Evolutionary conservation across 2,888 invertebrate species (phyloP), one percentile per base, ranked within the genome.

Genomic region (Oasisia sp.): DNA sequence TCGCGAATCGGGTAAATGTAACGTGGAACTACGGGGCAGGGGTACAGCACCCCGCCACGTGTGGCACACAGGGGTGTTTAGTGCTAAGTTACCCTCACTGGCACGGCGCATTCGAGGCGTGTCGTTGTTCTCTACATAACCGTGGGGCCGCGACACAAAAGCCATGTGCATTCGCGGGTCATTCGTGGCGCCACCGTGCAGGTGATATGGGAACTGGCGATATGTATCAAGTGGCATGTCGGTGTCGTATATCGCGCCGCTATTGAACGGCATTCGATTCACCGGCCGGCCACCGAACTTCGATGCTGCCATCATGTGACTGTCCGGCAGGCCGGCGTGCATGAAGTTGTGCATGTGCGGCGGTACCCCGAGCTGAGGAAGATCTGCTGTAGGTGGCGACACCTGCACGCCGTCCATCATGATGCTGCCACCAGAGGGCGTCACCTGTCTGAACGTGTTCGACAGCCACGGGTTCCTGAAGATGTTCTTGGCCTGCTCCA

Each of bases 221-320:
- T 74, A 74, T 27, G 74, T 74, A n/a, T 74, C 74, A 74, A 74
- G 74, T n/a, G 74, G 74, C 74, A 74, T 74, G 74, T 27, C 74
- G 74, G 74, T 7, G n/a, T 74, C 74, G 74, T 74, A 74, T n/a
- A 74, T 27, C 74, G 74, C 27, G n/a, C 74, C 74, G 27, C 7
- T 74, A n/a, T 74, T 74, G 74, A 74, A 74, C 5, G 74, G 74
- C 74, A 74, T 19, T 27, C 74, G 74, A 27, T n/a, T 74, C 5
- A 27, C 27, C 27, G 74, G 27, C 74, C n/a, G 14, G 27, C 74
- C 74, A 74, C 74, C 27, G 74, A 74, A 19, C 74, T 74, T 74
- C 19, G 74, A 27, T n/a, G 27, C 74, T 74, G 74, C 74, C 74
- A 74, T 74, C 74, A 74, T 74, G 74, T 74, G 74, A n/a, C 74